Percentiles rank a stretch among this genome's conserved stretches.
phyloP scores from a whole-genome alignment of 2,113 vertebrate genomes.

The Thermophis baileyi region DNA sequence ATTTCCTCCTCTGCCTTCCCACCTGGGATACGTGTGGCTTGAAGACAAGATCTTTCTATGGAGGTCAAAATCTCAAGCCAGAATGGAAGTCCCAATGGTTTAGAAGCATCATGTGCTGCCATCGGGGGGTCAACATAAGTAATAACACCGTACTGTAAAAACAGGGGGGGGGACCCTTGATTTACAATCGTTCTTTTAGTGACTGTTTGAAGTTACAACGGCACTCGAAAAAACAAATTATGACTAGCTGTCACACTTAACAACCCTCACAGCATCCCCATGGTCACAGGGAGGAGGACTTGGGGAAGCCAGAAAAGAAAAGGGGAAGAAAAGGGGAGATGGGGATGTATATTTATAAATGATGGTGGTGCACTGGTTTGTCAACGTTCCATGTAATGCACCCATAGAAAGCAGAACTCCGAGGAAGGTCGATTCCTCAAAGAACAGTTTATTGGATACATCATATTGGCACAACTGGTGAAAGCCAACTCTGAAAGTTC shows the following conservation, averaged over 20 bases:
- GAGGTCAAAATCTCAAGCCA: not conserved
- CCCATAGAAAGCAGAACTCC: too few relatives aligned
- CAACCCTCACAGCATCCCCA: too few relatives aligned
- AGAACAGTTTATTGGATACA: too few relatives aligned
- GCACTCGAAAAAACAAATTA: not conserved
- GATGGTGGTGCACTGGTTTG: too few relatives aligned
- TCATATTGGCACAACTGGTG: too few relatives aligned
- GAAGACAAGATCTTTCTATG: not conserved
- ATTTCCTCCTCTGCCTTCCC: not conserved
- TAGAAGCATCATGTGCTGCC: not conserved
- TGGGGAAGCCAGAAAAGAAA: too few relatives aligned
- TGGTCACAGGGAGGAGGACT: too few relatives aligned
- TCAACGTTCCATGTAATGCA: too few relatives aligned
- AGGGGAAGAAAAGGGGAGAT: not conserved
- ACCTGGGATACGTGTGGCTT: not conserved
- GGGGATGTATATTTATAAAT: not conserved
- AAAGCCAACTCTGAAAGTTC: too few relatives aligned
- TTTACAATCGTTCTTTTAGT: not conserved
- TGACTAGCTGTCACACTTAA: not conserved
- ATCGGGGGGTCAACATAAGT: not conserved
- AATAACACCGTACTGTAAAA: not conserved
- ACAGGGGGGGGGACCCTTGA: fast-evolving
- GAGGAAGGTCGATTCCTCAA: too few relatives aligned
- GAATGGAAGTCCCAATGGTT: not conserved
- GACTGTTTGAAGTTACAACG: not conserved